Evolutionary conservation across 1,140 invertebrate genomes (phyloP).

Genomic region (Macrosteles quadrilineatus): DNA sequence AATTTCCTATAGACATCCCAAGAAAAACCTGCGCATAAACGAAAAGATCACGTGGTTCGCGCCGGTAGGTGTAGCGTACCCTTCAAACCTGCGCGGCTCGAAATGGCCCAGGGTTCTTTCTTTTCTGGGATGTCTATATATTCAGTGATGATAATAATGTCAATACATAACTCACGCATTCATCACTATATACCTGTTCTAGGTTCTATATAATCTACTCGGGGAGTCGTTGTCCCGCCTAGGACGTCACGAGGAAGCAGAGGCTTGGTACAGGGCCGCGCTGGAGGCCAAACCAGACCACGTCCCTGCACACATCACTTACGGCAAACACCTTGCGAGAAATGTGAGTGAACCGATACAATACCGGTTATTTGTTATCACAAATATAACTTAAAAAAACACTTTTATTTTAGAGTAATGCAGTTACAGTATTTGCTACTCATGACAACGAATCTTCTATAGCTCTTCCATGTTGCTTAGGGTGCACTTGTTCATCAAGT

Average conservation of each 20-base stretch:
- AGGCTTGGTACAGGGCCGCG: slow-evolving; percentile 63
- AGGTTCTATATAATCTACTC: slow-evolving; percentile 48
- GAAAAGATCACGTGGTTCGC: too few relatives aligned
- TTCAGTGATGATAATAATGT: too few relatives aligned
- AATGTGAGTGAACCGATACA: slow-evolving; percentile 79
- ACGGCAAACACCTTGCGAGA: slow-evolving; percentile 85
- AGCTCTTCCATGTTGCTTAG: neutral
- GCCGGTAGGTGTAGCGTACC: too few relatives aligned
- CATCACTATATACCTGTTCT: too few relatives aligned
- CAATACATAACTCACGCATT: too few relatives aligned
- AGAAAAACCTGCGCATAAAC: too few relatives aligned
- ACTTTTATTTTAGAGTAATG: neutral
- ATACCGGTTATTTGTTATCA: neutral
- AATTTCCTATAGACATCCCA: too few relatives aligned
- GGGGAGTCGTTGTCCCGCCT: slow-evolving; percentile 53
- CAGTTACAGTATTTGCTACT: neutral
- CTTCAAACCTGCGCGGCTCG: too few relatives aligned
- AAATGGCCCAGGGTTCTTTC: too few relatives aligned
- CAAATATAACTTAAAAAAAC: neutral
- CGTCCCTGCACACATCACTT: slow-evolving; percentile 77
- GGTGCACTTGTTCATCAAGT: too few relatives aligned
- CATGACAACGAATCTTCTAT: neutral
- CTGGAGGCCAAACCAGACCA: slow-evolving; percentile 62
- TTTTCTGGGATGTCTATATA: too few relatives aligned
- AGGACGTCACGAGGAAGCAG: slow-evolving; percentile 58